Evolutionary conservation across 2,113 vertebrate species (phyloP).

Genomic region (Chaenogobius annularis): DNA sequence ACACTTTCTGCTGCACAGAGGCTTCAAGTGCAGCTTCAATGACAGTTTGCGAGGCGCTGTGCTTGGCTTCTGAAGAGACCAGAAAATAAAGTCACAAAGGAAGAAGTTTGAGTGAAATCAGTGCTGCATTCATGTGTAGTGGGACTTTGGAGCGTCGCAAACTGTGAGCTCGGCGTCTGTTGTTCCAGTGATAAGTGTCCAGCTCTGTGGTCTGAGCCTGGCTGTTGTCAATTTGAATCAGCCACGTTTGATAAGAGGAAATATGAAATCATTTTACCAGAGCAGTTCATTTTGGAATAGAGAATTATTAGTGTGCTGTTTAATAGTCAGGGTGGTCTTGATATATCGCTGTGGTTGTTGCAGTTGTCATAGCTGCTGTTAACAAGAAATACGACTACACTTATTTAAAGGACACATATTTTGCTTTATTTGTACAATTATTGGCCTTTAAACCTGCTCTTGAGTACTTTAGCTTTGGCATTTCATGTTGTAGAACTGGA

Average conservation of each 20-base stretch:
- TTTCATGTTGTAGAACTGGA: too few relatives aligned
- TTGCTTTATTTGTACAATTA: too few relatives aligned
- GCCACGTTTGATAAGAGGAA: neutral
- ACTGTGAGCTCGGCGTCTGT: constrained; percentile 16
- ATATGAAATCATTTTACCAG: neutral
- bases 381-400: neutral
- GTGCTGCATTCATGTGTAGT: constrained; percentile 12
- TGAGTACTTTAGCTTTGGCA: too few relatives aligned
- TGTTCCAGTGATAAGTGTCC: constrained; percentile 13
- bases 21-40: neutral
- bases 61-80: constrained; percentile 20
- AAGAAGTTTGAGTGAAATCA: constrained; percentile 14
- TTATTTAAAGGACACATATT: too few relatives aligned
- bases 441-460: too few relatives aligned
- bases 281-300: neutral
- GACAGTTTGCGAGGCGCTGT: neutral
- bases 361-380: neutral
- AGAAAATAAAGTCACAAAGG: constrained; percentile 10
- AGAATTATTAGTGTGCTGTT: neutral
- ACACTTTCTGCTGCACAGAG: neutral
- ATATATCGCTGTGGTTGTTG: neutral
- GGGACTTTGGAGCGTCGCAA: constrained; percentile 26
- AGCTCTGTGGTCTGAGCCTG: neutral
- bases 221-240: constrained; percentile 1
- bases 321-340: neutral